These are phyloP conservation scores for Mesochorus sp. DNA, from an alignment of 2,888 invertebrate species.

Conservation along the genomic window DNA sequence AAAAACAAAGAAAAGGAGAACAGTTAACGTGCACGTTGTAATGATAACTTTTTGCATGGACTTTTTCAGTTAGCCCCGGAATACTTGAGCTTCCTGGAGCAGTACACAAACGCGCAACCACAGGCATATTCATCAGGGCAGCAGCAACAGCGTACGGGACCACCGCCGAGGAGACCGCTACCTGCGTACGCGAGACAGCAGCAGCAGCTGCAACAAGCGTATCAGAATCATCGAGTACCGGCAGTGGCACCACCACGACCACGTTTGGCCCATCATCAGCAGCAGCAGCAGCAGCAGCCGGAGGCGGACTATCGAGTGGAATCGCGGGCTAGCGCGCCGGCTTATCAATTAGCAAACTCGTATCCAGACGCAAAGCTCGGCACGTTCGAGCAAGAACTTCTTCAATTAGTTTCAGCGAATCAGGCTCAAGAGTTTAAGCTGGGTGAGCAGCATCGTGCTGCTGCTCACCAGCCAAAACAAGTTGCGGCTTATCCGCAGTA, in stretches of 20 bases:
- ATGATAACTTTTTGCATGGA: slow-evolving; percentile 12
- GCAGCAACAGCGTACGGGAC: slow-evolving; percentile 55
- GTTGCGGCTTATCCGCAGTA: slow-evolving; percentile 66
- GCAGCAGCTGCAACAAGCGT: slow-evolving; percentile 77
- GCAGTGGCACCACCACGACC: slow-evolving; percentile 75
- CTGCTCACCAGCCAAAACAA: slow-evolving; percentile 66
- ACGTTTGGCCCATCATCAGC: slow-evolving; percentile 72
- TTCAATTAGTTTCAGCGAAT: slow-evolving; percentile 77
- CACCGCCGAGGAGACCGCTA: slow-evolving; percentile 71
- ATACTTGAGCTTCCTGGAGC: slow-evolving; percentile 75
- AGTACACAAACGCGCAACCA: slow-evolving; percentile 73
- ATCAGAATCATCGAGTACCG: slow-evolving; percentile 77
- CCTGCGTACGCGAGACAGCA: slow-evolving; percentile 76
- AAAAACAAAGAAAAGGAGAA: background rate
- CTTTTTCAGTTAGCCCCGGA: slow-evolving; percentile 77
- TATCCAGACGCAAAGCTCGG: slow-evolving; percentile 75
- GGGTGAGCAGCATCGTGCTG: slow-evolving; percentile 66
- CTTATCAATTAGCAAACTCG: slow-evolving; percentile 70
- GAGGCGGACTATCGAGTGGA: slow-evolving; percentile 72
- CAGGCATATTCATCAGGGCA: slow-evolving; percentile 59
- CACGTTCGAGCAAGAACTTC: slow-evolving; percentile 77
- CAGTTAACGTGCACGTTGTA: background rate
- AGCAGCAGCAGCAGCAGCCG: slow-evolving; percentile 73
- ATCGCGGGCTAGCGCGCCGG: slow-evolving; percentile 66
- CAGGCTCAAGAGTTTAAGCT: slow-evolving; percentile 78